phyloP scores from a whole-genome alignment of 2,797 vertebrate species.

The Gouania willdenowi region DNA sequence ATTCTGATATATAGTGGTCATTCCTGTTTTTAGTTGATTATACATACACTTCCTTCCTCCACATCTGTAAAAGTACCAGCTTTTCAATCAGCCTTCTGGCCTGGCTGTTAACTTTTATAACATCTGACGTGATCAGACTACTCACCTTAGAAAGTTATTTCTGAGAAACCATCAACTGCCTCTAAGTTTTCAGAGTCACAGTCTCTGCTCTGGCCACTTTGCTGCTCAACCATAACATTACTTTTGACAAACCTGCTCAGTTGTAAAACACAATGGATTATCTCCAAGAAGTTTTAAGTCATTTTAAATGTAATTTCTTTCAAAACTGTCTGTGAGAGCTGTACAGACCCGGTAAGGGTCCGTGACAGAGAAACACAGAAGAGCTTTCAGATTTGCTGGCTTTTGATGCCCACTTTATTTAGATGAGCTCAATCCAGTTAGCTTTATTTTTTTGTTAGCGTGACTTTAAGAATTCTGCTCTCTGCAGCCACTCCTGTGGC shows the following conservation, averaged over 20 bases:
- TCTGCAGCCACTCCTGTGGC: too few relatives aligned
- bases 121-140: constrained; percentile 3
- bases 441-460: too few relatives aligned
- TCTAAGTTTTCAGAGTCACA: background rate
- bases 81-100: background rate
- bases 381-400: background rate
- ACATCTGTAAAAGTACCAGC: background rate
- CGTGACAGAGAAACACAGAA: background rate
- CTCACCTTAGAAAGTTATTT: background rate
- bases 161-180: background rate
- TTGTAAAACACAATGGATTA: constrained; percentile 6
- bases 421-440: too few relatives aligned
- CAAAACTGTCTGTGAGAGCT: background rate
- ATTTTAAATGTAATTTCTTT: too few relatives aligned
- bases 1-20: too few relatives aligned
- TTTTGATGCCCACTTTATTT: too few relatives aligned
- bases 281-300: constrained; percentile 3
- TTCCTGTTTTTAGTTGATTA: background rate
- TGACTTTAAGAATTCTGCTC: too few relatives aligned
- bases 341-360: background rate
- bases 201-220: background rate
- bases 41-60: background rate
- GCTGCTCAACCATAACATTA: background rate
- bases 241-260: background rate
- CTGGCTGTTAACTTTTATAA: constrained; percentile 1